Conservation (phyloP, 2,888 invertebrate species). For the Andrena bucephala region DNA sequence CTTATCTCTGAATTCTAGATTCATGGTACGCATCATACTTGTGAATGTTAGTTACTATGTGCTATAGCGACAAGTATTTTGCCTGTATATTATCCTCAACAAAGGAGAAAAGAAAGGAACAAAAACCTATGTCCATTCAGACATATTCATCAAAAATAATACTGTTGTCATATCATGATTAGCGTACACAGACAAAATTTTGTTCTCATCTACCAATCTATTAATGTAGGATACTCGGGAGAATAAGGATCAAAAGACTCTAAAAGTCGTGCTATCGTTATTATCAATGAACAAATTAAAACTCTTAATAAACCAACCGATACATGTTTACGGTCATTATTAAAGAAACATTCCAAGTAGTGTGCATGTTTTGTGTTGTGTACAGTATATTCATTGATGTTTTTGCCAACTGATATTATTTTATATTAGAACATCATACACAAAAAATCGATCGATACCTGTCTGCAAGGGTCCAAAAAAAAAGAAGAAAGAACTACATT, state of each 20-base stretch:
- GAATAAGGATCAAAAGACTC: constrained; percentile 54
- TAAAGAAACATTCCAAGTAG: constrained; percentile 74
- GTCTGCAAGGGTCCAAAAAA: constrained; percentile 69
- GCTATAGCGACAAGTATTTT: constrained; percentile 69
- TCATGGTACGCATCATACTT: constrained; percentile 63
- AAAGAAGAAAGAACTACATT: constrained; percentile 14
- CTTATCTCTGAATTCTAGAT: background rate
- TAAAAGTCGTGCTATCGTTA: constrained; percentile 69
- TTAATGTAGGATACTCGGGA: constrained; percentile 54
- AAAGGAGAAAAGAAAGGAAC: constrained; percentile 7
- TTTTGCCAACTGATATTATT: constrained; percentile 54
- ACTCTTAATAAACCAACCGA: constrained; percentile 70
- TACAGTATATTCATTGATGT: constrained; percentile 79
- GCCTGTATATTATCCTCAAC: constrained; percentile 59
- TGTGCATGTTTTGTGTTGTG: constrained; percentile 83
- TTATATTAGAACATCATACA: constrained; percentile 75
- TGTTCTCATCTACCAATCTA: constrained; percentile 53
- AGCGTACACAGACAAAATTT: constrained; percentile 69
- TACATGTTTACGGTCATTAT: constrained; percentile 57
- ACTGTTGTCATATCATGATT: constrained; percentile 29
- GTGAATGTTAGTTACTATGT: constrained; percentile 56
- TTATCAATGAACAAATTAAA: constrained; percentile 69
- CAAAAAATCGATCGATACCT: constrained; percentile 75
- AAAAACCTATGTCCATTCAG: constrained; percentile 26
- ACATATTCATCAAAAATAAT: constrained; percentile 42